Percentiles rank a stretch among this genome's conserved stretches.
phyloP scores from a whole-genome alignment of 2,888 invertebrate species.

The Sarcophaga subvicina region DNA sequence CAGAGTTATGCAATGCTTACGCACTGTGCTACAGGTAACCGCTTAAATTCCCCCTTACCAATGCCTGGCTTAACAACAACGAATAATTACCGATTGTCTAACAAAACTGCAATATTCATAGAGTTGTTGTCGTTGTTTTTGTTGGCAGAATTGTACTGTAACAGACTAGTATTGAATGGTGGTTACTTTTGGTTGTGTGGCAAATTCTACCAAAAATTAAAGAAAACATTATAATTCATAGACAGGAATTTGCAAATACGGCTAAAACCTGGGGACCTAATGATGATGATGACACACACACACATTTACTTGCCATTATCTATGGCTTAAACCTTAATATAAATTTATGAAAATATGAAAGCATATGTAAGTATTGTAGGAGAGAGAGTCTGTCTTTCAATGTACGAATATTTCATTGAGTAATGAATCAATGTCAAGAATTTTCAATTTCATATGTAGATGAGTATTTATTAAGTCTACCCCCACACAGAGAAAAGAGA shows the following conservation, averaged over 20 bases:
- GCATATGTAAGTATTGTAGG: neutral
- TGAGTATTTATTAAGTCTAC: constrained; percentile 49
- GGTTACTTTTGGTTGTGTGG: no score
- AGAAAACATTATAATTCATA: constrained; percentile 48
- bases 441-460: constrained; percentile 30
- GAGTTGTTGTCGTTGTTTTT: no score
- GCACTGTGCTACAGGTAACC: no score
- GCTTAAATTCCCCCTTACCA: no score
- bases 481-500: neutral
- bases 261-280: constrained; percentile 34
- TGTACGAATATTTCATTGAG: constrained; percentile 38
- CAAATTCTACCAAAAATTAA: neutral
- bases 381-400: neutral
- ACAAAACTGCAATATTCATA: neutral
- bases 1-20: no score
- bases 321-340: neutral
- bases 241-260: constrained; percentile 18
- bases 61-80: no score
- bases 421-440: constrained; percentile 65
- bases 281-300: constrained; percentile 37
- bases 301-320: neutral
- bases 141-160: no score
- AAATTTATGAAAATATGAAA: constrained; percentile 2
- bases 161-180: no score
- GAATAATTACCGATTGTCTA: no score